Conservation (phyloP, 2,113 vertebrate species). For the Colius striatus region DNA sequence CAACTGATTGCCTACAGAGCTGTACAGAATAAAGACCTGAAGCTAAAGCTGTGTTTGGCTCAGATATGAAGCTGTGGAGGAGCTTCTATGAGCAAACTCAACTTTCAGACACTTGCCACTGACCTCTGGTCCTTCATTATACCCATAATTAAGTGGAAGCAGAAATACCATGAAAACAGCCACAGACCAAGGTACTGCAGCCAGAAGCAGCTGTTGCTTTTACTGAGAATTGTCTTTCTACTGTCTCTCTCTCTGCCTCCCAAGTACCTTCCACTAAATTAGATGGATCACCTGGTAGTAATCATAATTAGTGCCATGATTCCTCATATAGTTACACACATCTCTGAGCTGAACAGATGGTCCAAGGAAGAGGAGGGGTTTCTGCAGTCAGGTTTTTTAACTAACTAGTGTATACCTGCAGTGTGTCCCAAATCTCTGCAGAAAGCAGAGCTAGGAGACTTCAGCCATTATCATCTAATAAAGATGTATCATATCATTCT, state of each 20-base stretch:
- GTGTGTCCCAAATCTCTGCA: background rate
- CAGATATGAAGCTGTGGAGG: background rate
- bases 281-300: background rate
- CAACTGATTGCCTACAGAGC: background rate
- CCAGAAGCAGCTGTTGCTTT: conserved; percentile 22
- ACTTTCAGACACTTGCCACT: background rate
- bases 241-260: background rate
- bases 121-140: background rate
- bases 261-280: background rate
- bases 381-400: background rate
- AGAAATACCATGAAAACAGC: background rate
- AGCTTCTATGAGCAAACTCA: background rate
- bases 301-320: background rate
- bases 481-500: background rate
- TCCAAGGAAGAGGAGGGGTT: background rate
- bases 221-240: background rate
- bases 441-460: background rate
- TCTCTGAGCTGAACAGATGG: conserved; percentile 25
- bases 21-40: background rate
- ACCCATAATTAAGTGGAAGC: background rate
- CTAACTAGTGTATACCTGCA: background rate
- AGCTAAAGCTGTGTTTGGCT: conserved; percentile 13
- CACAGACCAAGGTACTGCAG: background rate
- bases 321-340: background rate
- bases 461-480: background rate